Base-by-base conservation (phyloP, 2,797 vertebrate species). In the Gastrophryne carolinensis region DNA sequence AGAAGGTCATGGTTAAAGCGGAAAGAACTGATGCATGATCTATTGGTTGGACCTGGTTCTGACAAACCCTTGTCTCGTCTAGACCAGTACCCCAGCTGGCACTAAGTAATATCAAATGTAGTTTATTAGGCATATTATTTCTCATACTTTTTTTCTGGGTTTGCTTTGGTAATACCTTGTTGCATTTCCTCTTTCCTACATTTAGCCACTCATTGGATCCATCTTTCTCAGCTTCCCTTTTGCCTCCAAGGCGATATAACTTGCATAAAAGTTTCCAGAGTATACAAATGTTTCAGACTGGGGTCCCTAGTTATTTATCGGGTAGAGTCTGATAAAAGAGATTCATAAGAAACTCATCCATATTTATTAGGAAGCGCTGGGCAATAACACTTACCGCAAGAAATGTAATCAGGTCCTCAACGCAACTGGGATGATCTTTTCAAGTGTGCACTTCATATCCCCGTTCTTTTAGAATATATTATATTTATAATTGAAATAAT, bases 401-500 rank as follows among this genome's bases (percentile, higher is more conserved):
- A 65, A 57, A 64, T 65, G 61, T 34, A 73, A 73, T 65, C 72
- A 64, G 35, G 29, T 73, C 52, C 71, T 41, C n/a, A 10, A 26
- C 61, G 64, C 60, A 41, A 54, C 37, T 23, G 2, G 24, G 24
- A 10, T 53, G 72, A 34, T 56, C 17, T 47, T 23, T 57, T 65
- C 34, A 65, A 73, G 61, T 56, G 61, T 23, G 23, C 26, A 23
- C 71, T 64, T 73, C 60, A 72, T 56, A 29, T 30, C 21, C 56
- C 12, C 9, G 19, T 24, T 73, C 21, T 47, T 17, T n/a, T 6
- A 26, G 60, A 41, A 64, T 73, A 73, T 47, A 56, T 73, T 47
- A 65, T 34, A 23, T 44, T 57, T 19, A 65, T 73, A 73, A 73
- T 73, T 73, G 72, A 65, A 73, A 65, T 65, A 32, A 73, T 73